These are phyloP conservation scores for Stegana nigrithorax DNA, from an alignment of 2,888 invertebrate species.

Conservation along the genomic window DNA sequence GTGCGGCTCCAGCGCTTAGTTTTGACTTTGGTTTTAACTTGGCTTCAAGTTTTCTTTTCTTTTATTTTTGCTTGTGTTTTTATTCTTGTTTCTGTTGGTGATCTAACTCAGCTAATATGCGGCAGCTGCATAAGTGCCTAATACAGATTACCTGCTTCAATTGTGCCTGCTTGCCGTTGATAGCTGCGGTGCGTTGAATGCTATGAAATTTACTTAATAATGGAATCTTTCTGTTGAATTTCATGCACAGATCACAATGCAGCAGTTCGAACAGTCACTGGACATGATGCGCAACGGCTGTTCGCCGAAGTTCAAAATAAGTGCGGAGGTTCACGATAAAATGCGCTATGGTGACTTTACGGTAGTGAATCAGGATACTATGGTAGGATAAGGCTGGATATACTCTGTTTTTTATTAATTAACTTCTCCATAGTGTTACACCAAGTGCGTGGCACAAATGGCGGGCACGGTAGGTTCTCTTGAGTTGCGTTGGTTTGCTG, in stretches of 20 bases:
- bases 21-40: too few relatives aligned
- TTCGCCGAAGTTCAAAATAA: slow-evolving; percentile 59
- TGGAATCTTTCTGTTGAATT: neutral
- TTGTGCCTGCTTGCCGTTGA: too few relatives aligned
- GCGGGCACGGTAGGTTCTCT: slow-evolving; percentile 59
- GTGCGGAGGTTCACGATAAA: slow-evolving; percentile 50
- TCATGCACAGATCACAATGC: slow-evolving; percentile 50
- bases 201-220: too few relatives aligned
- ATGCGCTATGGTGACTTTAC: slow-evolving; percentile 56
- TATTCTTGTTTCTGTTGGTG: too few relatives aligned
- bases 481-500: too few relatives aligned
- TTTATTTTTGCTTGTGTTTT: too few relatives aligned
- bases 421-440: slow-evolving; percentile 60
- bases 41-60: too few relatives aligned
- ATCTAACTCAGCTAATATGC: too few relatives aligned
- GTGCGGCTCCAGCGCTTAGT: too few relatives aligned
- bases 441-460: slow-evolving; percentile 61
- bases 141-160: too few relatives aligned
- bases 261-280: slow-evolving; percentile 63
- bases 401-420: neutral
- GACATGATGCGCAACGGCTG: slow-evolving; percentile 66
- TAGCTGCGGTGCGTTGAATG: too few relatives aligned
- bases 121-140: too few relatives aligned
- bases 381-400: slow-evolving; percentile 42
- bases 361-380: slow-evolving; percentile 53